These are phyloP conservation scores for Toxostoma redivivum DNA, from an alignment of 2,113 vertebrate species.

Conservation along the genomic window DNA sequence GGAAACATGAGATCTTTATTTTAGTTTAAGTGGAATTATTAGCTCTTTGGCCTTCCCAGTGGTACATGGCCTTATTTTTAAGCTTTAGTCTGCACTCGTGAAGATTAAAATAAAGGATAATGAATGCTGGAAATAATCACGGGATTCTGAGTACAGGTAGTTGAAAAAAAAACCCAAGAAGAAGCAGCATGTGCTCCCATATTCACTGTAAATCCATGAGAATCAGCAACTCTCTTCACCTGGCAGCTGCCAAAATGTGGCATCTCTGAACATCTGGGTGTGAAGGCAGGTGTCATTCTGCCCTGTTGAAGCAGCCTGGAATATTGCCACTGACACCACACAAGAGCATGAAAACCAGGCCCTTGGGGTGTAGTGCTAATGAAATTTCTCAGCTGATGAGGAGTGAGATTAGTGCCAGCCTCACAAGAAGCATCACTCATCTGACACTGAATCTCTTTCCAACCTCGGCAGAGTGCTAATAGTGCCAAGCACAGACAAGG, in stretches of 20 bases:
- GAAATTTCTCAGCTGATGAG: constrained; percentile 40
- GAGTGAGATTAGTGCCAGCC: background rate
- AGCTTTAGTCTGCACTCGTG: background rate
- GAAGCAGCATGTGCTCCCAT: background rate
- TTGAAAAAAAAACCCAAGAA: background rate
- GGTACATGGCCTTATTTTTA: background rate
- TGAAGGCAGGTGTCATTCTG: background rate
- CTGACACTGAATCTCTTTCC: background rate
- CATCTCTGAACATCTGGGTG: background rate
- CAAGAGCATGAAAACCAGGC: background rate
- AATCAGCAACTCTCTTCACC: background rate
- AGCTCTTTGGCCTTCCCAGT: background rate
- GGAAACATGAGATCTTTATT: background rate
- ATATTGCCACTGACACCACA: background rate
- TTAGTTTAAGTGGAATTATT: background rate
- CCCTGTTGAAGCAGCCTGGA: background rate
- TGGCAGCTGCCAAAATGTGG: background rate
- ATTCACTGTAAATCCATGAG: background rate
- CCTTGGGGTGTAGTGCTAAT: background rate
- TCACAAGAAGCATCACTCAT: background rate
- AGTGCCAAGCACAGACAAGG: background rate
- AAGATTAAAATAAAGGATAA: background rate
- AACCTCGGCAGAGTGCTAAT: background rate
- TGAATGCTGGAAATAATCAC: background rate
- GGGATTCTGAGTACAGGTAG: background rate